A percentile compares a stretch with the other conserved stretches of the same genome.
Evolutionary conservation across 2,888 invertebrate species (phyloP).

Genomic region (Ferrisia virgata): DNA sequence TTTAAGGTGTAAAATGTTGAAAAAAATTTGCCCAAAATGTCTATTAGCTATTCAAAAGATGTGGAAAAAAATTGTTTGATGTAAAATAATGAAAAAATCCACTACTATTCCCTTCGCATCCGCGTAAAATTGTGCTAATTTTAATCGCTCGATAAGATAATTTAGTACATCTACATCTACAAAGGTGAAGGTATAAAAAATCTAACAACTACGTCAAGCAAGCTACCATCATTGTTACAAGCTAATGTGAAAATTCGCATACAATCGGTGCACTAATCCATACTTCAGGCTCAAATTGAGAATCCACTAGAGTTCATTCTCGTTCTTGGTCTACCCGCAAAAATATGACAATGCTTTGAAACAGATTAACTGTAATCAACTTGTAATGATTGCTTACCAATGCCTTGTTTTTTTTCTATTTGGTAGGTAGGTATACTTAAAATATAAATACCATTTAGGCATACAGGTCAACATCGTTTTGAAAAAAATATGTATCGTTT

Average conservation of each 20-base stretch:
- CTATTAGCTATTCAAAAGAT: too few relatives aligned
- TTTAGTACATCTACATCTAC: neutral
- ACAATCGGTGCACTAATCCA: neutral
- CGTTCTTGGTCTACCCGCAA: neutral
- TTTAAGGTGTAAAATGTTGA: too few relatives aligned
- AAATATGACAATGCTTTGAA: neutral
- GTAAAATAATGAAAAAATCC: too few relatives aligned
- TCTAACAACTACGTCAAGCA: neutral
- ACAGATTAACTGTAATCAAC: neutral
- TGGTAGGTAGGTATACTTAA: conserved; percentile 6
- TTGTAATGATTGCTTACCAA: conserved; percentile 31
- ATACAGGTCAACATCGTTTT: neutral
- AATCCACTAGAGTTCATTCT: neutral
- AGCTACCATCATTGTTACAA: neutral
- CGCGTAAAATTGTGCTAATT: too few relatives aligned
- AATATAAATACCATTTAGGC: neutral
- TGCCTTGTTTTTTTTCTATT: neutral
- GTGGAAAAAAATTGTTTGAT: too few relatives aligned
- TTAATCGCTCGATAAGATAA: neutral
- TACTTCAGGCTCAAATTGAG: neutral
- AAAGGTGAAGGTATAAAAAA: neutral
- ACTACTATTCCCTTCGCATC: too few relatives aligned
- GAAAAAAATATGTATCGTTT: neutral
- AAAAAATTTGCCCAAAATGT: too few relatives aligned
- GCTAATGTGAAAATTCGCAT: conserved; percentile 9